Evolutionary conservation across 2,797 vertebrate genomes (phyloP).

Genomic region (Rachycentron canadum): DNA sequence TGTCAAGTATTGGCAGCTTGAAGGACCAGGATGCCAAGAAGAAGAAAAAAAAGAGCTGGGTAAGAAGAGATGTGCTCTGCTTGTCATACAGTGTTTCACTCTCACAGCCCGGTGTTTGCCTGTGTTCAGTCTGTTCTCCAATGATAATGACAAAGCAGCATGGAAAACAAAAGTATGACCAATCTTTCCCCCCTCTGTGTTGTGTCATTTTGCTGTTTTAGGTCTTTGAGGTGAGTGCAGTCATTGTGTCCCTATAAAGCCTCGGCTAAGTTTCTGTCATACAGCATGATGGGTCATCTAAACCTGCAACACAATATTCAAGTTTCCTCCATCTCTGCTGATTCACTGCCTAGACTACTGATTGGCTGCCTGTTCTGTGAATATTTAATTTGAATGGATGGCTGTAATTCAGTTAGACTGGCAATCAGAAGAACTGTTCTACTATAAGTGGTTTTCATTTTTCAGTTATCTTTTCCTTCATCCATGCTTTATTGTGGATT

Average conservation of each 20-base stretch:
- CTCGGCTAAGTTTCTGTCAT: conserved; percentile 40
- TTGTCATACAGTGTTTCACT: not conserved
- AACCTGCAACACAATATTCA: conserved; percentile 1
- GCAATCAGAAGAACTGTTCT: conserved; percentile 60
- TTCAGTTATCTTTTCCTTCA: conserved; percentile 30
- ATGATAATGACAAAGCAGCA: conserved; percentile 28
- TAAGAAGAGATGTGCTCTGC: conserved; percentile 69
- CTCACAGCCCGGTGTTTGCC: conserved; percentile 14
- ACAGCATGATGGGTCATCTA: conserved; percentile 56
- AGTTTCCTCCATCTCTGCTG: conserved; percentile 60
- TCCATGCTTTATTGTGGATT: conserved; percentile 25
- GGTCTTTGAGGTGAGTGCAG: conserved; percentile 76
- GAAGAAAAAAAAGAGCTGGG: conserved; percentile 99
- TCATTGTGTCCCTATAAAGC: conserved; percentile 34
- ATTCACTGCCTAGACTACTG: conserved; percentile 42
- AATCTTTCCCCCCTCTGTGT: conserved; percentile 68
- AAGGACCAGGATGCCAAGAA: conserved; percentile 96
- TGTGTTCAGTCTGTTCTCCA: conserved; percentile 12
- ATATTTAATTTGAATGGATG: conserved; percentile 26
- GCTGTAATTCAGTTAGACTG: conserved; percentile 27
- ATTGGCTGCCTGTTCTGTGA: conserved; percentile 43
- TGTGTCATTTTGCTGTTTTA: conserved; percentile 66
- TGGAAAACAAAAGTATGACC: conserved; percentile 53
- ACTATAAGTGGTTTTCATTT: conserved; percentile 2
- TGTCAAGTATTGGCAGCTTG: conserved; percentile 93